phyloP scores from a whole-genome alignment of 1,140 invertebrate genomes.

The Brachionus angularis region DNA sequence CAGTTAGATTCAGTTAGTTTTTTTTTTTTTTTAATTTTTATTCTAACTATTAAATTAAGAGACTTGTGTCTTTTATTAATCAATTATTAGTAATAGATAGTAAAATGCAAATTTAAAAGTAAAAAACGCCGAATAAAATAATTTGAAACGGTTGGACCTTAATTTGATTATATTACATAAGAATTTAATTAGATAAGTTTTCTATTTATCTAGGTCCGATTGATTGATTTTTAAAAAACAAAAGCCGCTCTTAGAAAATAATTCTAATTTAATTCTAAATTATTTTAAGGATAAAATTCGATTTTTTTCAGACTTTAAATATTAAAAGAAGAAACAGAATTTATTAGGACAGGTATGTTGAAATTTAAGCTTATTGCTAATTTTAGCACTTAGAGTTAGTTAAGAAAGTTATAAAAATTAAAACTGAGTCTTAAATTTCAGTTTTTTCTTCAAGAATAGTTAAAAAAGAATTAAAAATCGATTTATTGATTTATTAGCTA shows the following conservation, averaged over 20 bases:
- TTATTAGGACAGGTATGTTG: neutral
- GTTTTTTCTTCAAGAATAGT: neutral
- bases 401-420: neutral
- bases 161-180: slow-evolving; percentile 42
- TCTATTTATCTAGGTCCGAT: neutral
- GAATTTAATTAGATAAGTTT: slow-evolving; percentile 43
- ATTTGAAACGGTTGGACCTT: slow-evolving; percentile 37
- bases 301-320: neutral
- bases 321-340: slow-evolving; percentile 1
- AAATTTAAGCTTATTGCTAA: slow-evolving; percentile 16
- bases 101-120: slow-evolving; percentile 35
- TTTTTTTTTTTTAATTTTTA: too few relatives aligned
- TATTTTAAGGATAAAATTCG: too few relatives aligned
- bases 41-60: slow-evolving; percentile 34
- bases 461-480: neutral
- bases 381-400: slow-evolving; percentile 18
- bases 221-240: too few relatives aligned
- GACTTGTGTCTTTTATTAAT: slow-evolving; percentile 40
- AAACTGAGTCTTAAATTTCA: slow-evolving; percentile 1
- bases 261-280: too few relatives aligned
- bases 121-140: slow-evolving; percentile 7
- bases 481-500: slow-evolving; percentile 34
- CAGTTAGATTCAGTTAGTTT: slow-evolving; percentile 42
- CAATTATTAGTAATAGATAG: slow-evolving; percentile 42
- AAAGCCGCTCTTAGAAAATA: too few relatives aligned